These are phyloP conservation scores for Phocoena phocoena DNA, from an alignment of 2,113 vertebrate species.

Conservation along the genomic window DNA sequence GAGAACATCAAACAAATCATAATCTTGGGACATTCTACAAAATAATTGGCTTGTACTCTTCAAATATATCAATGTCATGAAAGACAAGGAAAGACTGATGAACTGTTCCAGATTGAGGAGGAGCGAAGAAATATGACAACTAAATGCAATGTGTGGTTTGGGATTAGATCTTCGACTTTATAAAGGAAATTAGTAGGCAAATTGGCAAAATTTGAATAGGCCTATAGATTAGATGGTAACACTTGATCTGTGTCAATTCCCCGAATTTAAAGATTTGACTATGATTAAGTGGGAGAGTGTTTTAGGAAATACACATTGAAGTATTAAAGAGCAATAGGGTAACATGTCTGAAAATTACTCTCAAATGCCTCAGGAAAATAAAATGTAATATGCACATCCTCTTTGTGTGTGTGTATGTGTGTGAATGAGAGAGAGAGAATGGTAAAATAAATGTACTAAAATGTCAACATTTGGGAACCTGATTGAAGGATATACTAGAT, in stretches of 20 bases:
- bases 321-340: background rate
- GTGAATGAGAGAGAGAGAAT: background rate
- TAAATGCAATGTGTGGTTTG: background rate
- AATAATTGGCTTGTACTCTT: background rate
- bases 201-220: background rate
- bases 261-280: background rate
- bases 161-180: background rate
- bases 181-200: background rate
- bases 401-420: background rate
- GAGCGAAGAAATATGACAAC: background rate
- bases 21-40: background rate
- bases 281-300: background rate
- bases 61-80: background rate
- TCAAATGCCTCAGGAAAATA: constrained; percentile 21
- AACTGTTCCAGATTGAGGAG: background rate
- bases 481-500: background rate
- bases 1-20: background rate
- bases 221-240: background rate
- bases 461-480: background rate
- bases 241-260: background rate
- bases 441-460: background rate
- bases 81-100: background rate
- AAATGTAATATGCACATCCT: background rate
- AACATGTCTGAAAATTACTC: background rate
- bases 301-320: background rate